Conservation (phyloP, 1,140 invertebrate species). For the Phymorhynchus buccinoides region DNA sequence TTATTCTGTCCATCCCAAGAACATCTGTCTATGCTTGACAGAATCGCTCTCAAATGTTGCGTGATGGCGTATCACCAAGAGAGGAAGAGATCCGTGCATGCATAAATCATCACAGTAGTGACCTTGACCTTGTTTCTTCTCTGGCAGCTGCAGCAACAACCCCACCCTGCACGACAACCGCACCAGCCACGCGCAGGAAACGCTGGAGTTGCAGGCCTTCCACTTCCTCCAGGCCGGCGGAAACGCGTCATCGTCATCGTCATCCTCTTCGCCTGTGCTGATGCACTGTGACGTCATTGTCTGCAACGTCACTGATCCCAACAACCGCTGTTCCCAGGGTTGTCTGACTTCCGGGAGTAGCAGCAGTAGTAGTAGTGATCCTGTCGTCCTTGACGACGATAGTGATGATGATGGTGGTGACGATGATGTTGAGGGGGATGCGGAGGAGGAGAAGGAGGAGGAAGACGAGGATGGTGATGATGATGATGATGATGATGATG, state of each 20-base stretch:
- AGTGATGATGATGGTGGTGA: background rate
- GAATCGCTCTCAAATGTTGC: background rate
- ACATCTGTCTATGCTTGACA: background rate
- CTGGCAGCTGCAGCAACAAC: background rate
- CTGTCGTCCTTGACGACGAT: background rate
- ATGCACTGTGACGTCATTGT: slow-evolving; percentile 17
- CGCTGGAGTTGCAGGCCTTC: background rate
- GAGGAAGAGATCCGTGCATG: too few species aligned
- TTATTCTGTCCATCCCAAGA: background rate
- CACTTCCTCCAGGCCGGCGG: background rate
- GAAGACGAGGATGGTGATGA: background rate
- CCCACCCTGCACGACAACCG: background rate
- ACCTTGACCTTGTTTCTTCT: background rate
- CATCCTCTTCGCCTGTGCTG: background rate
- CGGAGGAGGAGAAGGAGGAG: background rate
- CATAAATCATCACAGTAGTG: background rate
- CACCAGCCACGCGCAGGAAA: background rate
- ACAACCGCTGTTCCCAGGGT: background rate
- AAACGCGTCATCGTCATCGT: too few species aligned
- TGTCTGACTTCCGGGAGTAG: background rate
- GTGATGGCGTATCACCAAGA: too few species aligned
- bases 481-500: too few species aligned
- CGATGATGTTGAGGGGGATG: background rate
- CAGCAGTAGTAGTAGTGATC: background rate
- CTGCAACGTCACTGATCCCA: background rate